These are phyloP conservation scores for Cydia amplana DNA, from an alignment of 1,140 invertebrate species.

Conservation along the genomic window DNA sequence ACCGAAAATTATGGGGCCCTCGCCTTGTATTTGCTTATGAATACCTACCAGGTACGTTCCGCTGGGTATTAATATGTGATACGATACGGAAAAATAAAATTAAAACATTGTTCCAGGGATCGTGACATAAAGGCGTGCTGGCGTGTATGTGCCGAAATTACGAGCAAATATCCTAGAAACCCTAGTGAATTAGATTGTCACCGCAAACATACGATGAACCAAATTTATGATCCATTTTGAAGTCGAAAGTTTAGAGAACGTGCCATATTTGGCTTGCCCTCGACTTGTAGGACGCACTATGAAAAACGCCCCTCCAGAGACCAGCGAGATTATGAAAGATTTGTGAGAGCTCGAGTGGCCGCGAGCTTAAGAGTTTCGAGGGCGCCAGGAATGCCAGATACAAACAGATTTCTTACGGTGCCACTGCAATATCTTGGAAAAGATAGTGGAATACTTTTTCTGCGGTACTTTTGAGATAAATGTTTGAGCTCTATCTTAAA, in stretches of 20 bases:
- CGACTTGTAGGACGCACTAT: conserved; percentile 55
- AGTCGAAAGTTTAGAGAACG: conserved; percentile 41
- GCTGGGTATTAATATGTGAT: conserved; percentile 55
- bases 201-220: conserved; percentile 5
- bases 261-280: conserved; percentile 42
- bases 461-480: conserved; percentile 9
- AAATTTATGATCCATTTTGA: conserved; percentile 23
- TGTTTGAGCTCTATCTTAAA: conserved; percentile 6
- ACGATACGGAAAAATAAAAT: conserved; percentile 66
- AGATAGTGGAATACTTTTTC: conserved; percentile 32
- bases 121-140: conserved; percentile 38
- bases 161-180: neutral
- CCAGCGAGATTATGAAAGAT: conserved; percentile 78
- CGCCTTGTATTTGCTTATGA: conserved; percentile 78
- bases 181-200: conserved; percentile 11
- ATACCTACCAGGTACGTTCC: conserved; percentile 63
- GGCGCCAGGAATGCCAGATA: conserved; percentile 75
- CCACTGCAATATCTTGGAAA: conserved; percentile 50
- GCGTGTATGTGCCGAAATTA: neutral
- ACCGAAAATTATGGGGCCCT: conserved; percentile 77
- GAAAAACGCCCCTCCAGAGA: conserved; percentile 67
- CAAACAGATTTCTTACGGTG: conserved; percentile 70
- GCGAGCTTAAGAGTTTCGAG: conserved; percentile 76
- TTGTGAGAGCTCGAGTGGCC: conserved; percentile 73
- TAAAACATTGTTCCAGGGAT: conserved; percentile 53